Evolutionary conservation across 64 coral and sea anemone species (phyloP), one percentile per base, ranked within the genome.

Genomic region (Exaiptasia diaphana): DNA sequence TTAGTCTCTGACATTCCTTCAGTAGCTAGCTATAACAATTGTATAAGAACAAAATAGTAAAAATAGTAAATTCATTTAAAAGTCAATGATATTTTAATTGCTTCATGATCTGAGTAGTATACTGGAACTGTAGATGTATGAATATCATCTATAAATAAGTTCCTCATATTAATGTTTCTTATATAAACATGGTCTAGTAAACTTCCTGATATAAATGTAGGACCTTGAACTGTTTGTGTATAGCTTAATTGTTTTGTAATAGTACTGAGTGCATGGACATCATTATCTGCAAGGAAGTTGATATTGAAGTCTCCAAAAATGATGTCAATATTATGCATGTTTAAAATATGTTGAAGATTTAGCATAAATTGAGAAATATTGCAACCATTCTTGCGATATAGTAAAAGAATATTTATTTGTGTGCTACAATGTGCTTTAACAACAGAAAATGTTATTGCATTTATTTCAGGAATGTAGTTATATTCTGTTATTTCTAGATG

Each of bases 281-380:
- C 2, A 18, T 53, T 18, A 41, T 84, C 68, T 39, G 12, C 15
- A 18, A 73, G 49, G 35, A 73, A 50, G 40, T 77, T 86, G 49
- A 76, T 65, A 32, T 85, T 61, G 25, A 85, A 85, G n/a, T 85
- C 82, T 21, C 71, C 83, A 48, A 86, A 27, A 41, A 86, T 38
- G 22, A 78, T 13, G 48, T 86, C 71, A 68, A 87, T 28, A 67
- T 59, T 56, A 41, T 67, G 13, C 21, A 11, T 67, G 3, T 3
- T 4, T 72, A 72, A 38, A 43, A 72, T 24, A 72, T 3, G 1
- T 18, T 8, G 3, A 38, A 67, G 14, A 4, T 3, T 67, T 14
- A 28, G 3, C 32, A 29, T 67, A 18, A 54, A 67, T 8, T 67
- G 6, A 7, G 25, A 14, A 6, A 67, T 18, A 67, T 30, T 67